Evolutionary conservation across 2,888 invertebrate species (phyloP).

Genomic region (Saturnia japonica): DNA sequence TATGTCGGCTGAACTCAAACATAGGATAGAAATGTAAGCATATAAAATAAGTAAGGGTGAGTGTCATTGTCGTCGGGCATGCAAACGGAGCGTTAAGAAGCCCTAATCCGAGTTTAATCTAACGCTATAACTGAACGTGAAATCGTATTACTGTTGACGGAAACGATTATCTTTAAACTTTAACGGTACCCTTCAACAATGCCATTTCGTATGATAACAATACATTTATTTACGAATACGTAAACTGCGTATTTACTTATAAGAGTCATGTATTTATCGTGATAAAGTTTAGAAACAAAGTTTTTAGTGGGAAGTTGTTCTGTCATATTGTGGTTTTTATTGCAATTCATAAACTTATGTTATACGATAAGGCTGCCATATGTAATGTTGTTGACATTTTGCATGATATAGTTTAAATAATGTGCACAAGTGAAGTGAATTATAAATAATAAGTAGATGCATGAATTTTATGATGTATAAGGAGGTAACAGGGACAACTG

Average conservation of each 20-base stretch:
- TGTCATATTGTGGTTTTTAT: no score
- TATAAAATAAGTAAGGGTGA: conserved; percentile 14
- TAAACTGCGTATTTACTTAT: not conserved
- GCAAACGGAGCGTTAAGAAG: conserved; percentile 32
- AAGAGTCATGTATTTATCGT: not conserved
- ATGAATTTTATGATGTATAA: no score
- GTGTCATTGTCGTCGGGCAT: conserved; percentile 16
- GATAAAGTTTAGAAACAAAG: no score
- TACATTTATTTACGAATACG: not conserved
- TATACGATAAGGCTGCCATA: no score
- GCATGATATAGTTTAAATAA: no score
- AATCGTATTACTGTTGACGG: conserved; percentile 38
- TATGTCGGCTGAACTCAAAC: not conserved
- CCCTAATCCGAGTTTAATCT: conserved; percentile 45
- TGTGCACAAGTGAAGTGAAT: no score
- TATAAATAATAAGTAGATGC: no score
- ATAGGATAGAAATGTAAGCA: not conserved
- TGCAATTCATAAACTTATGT: no score
- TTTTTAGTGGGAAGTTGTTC: no score
- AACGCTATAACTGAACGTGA: conserved; percentile 34
- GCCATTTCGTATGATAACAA: not conserved
- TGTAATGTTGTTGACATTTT: no score
- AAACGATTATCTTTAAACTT: conserved; percentile 15
- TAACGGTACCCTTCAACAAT: conserved; percentile 14
- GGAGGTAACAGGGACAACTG: no score